phyloP scores from a whole-genome alignment of 2,888 invertebrate genomes.

The Sipha maydis region DNA sequence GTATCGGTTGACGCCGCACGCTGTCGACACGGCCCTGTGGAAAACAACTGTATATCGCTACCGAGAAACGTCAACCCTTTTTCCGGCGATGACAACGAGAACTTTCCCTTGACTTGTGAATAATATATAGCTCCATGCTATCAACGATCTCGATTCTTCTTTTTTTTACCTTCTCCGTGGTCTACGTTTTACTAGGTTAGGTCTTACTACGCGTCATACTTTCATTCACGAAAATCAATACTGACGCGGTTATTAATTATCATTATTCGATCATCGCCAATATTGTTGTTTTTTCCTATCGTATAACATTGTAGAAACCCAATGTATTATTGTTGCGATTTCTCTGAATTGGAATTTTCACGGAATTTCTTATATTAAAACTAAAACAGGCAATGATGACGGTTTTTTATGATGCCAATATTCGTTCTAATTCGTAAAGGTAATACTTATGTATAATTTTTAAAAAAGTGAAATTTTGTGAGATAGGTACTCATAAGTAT shows the following conservation, averaged over 20 bases:
- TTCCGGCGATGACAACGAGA: neutral
- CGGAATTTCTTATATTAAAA: neutral
- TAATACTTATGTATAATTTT: neutral
- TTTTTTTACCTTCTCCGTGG: neutral
- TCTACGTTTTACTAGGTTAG: neutral
- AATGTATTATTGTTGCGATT: slow-evolving; percentile 10
- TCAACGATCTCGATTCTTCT: slow-evolving; percentile 6
- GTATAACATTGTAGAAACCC: slow-evolving; percentile 7
- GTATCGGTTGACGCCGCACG: neutral
- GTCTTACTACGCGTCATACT: neutral
- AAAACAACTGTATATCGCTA: neutral
- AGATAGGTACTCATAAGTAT: neutral
- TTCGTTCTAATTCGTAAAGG: neutral
- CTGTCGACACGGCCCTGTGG: neutral
- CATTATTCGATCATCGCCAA: slow-evolving; percentile 3
- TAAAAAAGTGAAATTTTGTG: neutral
- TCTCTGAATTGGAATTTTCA: slow-evolving; percentile 36
- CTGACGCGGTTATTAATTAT: slow-evolving; percentile 44
- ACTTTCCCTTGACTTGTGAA: slow-evolving; percentile 31
- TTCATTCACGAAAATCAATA: slow-evolving; percentile 49
- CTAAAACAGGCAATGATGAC: neutral
- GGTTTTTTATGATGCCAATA: neutral
- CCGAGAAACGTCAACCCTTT: slow-evolving; percentile 7
- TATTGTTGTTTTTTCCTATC: neutral
- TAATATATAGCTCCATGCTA: neutral